Evolutionary conservation across 1,140 invertebrate genomes (phyloP), one percentile per base, ranked within the genome.

Genomic region (Lanistes nyassanus): DNA sequence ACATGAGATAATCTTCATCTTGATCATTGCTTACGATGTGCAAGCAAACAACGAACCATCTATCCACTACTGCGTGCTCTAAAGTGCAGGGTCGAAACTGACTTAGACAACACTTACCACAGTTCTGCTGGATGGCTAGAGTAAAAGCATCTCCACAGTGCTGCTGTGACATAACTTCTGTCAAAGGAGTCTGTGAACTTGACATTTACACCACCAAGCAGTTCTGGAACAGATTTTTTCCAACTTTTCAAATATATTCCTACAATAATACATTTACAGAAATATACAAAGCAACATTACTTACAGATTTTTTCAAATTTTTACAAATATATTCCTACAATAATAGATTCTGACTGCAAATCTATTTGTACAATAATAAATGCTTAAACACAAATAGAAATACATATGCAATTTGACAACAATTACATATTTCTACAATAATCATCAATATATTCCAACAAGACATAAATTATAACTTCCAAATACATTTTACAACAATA

Each of bases 161-260:
- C 74, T 26, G 88, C 87, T 70, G 84, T 86, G 58, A 89, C 75
- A 26, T 87, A 82, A 34, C 83, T 85, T 68, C 89, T 77, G 11
- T 81, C 79, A 76, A 86, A 88, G 29, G 81, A 81, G 69, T 90
- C 89, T 62, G 77, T 84, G 78, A 75, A 80, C 74, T 86, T 83
- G 29, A 83, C 65, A 65, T 84, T 80, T 53, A 80, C 67, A 5
- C 60, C 62, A 29, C 47, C 70, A 58, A 74, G 78, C 31, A 76
- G 79, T 9, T 82, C 85, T 86, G 78, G 9, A 77, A 75, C 26
- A 21, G 6, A 11, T 7, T 62, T 39, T n/a, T 3, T 37, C 19
- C 9, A 51, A 13, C 9, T 29, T 31, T 34, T 34, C 5, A 60
- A 26, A 47, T 47, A 16, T 47, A 47, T 47, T 47, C 5, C 0